Evolutionary conservation across 2,113 vertebrate species (phyloP).

Genomic region (Actenoides lindsayi): DNA sequence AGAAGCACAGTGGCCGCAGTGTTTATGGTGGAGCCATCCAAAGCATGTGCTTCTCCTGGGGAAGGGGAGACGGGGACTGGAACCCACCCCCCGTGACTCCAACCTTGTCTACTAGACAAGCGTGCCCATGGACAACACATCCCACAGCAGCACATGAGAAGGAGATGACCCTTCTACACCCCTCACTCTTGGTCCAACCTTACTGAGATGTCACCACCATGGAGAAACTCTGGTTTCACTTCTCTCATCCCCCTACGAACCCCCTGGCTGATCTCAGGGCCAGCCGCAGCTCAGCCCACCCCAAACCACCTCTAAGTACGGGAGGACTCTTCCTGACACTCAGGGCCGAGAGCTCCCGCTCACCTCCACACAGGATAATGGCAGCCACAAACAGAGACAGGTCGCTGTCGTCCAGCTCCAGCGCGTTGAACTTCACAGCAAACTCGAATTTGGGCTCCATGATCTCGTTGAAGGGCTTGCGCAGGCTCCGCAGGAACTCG

Average conservation of each 20-base stretch:
- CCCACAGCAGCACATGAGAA: background rate
- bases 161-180: background rate
- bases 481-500: conserved; percentile 95
- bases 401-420: conserved; percentile 97
- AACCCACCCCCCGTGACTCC: background rate
- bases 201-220: fast-evolving
- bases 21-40: background rate
- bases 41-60: background rate
- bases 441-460: conserved; percentile 99
- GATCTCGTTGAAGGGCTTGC: conserved; percentile 95
- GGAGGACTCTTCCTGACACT: background rate
- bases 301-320: background rate
- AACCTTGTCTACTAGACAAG: background rate
- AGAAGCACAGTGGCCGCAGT: background rate
- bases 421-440: conserved; percentile 95
- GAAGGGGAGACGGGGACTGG: background rate
- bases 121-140: fast-evolving
- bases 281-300: background rate
- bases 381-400: conserved; percentile 97
- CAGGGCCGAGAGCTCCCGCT: background rate
- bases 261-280: background rate
- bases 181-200: background rate
- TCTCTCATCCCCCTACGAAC: background rate
- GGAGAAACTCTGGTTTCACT: background rate
- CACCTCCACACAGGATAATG: conserved; percentile 98